Percentiles rank a stretch among this genome's conserved stretches.
phyloP scores from a whole-genome alignment of 1,140 invertebrate species.

The Heliconius hewitsoni region DNA sequence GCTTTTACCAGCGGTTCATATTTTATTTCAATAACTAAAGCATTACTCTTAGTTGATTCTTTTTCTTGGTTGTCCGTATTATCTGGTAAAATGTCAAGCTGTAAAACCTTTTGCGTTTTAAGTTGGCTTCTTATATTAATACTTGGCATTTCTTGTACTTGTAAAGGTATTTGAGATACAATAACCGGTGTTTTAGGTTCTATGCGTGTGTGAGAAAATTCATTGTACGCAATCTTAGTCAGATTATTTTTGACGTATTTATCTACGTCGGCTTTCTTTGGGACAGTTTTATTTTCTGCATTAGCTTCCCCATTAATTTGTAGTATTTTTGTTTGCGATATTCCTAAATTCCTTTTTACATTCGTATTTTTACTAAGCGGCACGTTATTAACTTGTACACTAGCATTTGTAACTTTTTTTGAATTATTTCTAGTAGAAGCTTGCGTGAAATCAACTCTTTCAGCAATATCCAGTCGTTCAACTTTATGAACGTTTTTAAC shows the following conservation, averaged over 20 bases:
- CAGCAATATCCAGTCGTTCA: slow-evolving; percentile 35
- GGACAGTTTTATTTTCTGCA: slow-evolving; percentile 11
- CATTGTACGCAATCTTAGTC: slow-evolving; percentile 55
- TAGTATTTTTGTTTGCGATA: slow-evolving; percentile 57
- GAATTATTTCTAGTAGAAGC: slow-evolving; percentile 38
- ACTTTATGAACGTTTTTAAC: slow-evolving; percentile 35
- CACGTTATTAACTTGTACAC: slow-evolving; percentile 47
- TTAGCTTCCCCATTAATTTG: slow-evolving; percentile 47
- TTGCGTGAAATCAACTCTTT: slow-evolving; percentile 35
- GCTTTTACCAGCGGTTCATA: slow-evolving; percentile 44
- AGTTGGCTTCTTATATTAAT: slow-evolving; percentile 77
- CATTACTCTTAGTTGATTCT: slow-evolving; percentile 51
- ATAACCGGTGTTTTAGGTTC: slow-evolving; percentile 42
- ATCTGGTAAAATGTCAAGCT: slow-evolving; percentile 73
- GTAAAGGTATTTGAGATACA: slow-evolving; percentile 46
- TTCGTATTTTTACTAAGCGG: slow-evolving; percentile 41
- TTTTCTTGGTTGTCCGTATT: slow-evolving; percentile 28
- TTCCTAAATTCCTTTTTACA: slow-evolving; percentile 53
- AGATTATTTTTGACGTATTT: not conserved
- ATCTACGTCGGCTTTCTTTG: not conserved
- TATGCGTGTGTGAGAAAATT: slow-evolving; percentile 58
- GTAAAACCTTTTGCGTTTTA: slow-evolving; percentile 74
- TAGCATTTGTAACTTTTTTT: slow-evolving; percentile 48
- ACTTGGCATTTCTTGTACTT: slow-evolving; percentile 73
- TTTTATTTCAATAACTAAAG: slow-evolving; percentile 60